Evolutionary conservation across 1,140 invertebrate genomes (phyloP).

Genomic region (Varroa destructor): DNA sequence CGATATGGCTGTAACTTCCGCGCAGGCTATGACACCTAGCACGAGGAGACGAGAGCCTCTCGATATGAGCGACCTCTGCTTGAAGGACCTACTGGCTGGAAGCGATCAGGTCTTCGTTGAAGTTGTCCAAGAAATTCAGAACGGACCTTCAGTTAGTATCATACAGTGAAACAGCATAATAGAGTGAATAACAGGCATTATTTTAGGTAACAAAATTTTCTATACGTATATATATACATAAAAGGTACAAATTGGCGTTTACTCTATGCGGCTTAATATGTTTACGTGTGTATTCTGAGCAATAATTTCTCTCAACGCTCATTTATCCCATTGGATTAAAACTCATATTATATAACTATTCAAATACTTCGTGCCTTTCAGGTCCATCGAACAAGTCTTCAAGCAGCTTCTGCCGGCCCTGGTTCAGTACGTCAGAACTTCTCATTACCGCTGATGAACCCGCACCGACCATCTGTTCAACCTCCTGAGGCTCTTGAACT

Average conservation of each 20-base stretch:
- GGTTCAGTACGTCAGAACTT: constrained; percentile 23
- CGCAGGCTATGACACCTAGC: constrained; percentile 5
- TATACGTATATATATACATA: too few relatives aligned
- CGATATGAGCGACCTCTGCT: constrained; percentile 27
- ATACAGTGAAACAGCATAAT: background rate
- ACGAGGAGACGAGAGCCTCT: constrained; percentile 9
- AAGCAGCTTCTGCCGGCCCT: constrained; percentile 21
- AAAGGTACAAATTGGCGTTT: too few relatives aligned
- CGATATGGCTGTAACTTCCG: constrained; percentile 5
- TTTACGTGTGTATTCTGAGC: too few relatives aligned
- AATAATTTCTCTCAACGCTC: too few relatives aligned
- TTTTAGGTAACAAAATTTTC: too few relatives aligned
- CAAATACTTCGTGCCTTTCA: background rate
- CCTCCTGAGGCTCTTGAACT: constrained; percentile 7
- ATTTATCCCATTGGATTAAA: too few relatives aligned
- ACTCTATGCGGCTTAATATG: too few relatives aligned
- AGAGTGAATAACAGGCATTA: background rate
- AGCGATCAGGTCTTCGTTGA: constrained; percentile 27
- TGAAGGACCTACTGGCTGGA: constrained; percentile 25
- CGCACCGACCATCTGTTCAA: constrained; percentile 22
- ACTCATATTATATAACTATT: too few relatives aligned
- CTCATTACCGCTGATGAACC: constrained; percentile 22
- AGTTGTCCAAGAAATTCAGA: constrained; percentile 22
- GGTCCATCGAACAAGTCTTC: constrained; percentile 28
- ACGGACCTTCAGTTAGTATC: constrained; percentile 23